Conservation (phyloP, 1,140 invertebrate genomes). For the Colletes gigas region DNA sequence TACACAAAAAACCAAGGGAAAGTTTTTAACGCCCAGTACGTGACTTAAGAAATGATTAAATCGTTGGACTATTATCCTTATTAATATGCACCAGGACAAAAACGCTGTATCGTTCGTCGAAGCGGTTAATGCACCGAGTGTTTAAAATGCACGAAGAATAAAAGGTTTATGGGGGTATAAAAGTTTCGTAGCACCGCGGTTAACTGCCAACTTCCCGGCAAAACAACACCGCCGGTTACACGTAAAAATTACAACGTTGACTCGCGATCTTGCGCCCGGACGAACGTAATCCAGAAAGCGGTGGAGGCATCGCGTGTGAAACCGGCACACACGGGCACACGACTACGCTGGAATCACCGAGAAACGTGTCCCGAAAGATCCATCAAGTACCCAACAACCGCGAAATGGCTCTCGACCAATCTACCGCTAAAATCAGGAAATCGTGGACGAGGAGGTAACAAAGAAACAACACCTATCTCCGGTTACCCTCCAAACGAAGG, state of each 20-base stretch:
- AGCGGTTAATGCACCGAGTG: background rate
- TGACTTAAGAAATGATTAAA: background rate
- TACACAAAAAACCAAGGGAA: too few species aligned
- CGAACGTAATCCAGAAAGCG: conserved; percentile 22
- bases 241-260: conserved; percentile 33
- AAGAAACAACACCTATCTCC: conserved; percentile 38
- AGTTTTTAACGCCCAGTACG: too few species aligned
- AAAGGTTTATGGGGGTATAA: conserved; percentile 29
- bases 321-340: background rate
- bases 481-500: background rate
- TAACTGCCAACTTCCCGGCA: background rate
- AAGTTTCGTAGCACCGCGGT: conserved; percentile 8
- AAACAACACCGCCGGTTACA: background rate
- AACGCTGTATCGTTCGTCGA: background rate
- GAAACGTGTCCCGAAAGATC: conserved; percentile 56
- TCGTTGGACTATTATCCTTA: background rate
- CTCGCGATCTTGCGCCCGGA: background rate
- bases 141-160: conserved; percentile 20
- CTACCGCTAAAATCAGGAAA: conserved; percentile 60
- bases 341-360: conserved; percentile 22
- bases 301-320: background rate
- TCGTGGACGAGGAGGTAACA: conserved; percentile 36
- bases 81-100: too few species aligned
- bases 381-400: conserved; percentile 62
- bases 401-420: conserved; percentile 63